Evolutionary conservation across 2,797 vertebrate genomes (phyloP), one percentile per base, ranked within the genome.

Genomic region (Gobionotothen gibberifrons): DNA sequence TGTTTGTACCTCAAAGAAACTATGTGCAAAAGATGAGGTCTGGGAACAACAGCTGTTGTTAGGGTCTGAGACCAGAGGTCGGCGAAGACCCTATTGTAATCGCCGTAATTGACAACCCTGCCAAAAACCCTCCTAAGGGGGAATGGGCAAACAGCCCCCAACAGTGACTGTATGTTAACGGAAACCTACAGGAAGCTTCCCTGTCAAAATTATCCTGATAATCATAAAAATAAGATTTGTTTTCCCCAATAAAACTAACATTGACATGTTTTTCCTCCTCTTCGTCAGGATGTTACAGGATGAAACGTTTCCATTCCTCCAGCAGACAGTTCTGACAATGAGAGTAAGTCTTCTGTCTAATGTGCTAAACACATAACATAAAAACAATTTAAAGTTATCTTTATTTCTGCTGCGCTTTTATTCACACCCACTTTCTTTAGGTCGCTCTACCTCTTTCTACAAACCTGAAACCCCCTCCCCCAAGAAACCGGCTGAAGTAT

Each of bases 311-410:
- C 93, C 96, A 95, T 94, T 95, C 93, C 91, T 94, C 96, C 84
- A 99, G 97, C 94, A 99, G 96, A 99, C 94, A 98, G 96, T 94
- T 99, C 97, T 90, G 98, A 99, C 94, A 97, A 97, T 94, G 97
- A 98, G 83, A 97, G 98, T 99, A 88, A 97, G 97, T 96, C 57
- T 0, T 11, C 54, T 43, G 0, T 19, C 42, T 5, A 5, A 26
- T 9, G 39, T 19, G 32, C 44, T 2, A 36, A 9, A 7, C 1
- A 36, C 32, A 36, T 36, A 36, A 1, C 7, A 36, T 36, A 9
- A 36, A 9, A 36, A 9, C 32, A 7, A 36, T 36, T 36, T 36
- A 36, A 36, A 36, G 26, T 26, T 5, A 26, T 26, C 26, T 26
- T 5, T 26, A 26, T 26, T 26, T 26, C 4, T 26, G 26, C 26